These are phyloP conservation scores for Onthophagus taurus DNA, from an alignment of 1,140 invertebrate genomes.

Conservation along the genomic window DNA sequence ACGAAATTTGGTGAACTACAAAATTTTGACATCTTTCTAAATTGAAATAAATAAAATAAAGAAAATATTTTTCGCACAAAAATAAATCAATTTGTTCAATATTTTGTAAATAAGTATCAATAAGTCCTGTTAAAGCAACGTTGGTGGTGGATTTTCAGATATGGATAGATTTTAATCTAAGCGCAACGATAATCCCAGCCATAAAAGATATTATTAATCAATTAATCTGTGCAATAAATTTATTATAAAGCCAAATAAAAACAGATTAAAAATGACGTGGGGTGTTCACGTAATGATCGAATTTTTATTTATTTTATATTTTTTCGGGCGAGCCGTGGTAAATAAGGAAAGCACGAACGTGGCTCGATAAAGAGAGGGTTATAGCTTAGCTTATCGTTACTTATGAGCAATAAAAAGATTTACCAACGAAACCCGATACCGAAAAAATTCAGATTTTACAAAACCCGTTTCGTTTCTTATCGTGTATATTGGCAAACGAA, in stretches of 20 bases:
- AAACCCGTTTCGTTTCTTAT: not conserved
- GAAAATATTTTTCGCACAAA: too few relatives aligned
- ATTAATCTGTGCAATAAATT: slow-evolving; percentile 15
- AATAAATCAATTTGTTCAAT: slow-evolving; percentile 12
- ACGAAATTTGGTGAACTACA: too few relatives aligned
- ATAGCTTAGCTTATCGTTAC: slow-evolving; percentile 2
- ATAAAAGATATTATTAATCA: slow-evolving; percentile 11
- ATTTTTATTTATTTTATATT: too few relatives aligned
- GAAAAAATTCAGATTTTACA: slow-evolving; percentile 11
- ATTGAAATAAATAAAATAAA: too few relatives aligned
- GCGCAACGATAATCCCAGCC: slow-evolving; percentile 6
- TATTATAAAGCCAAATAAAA: slow-evolving; percentile 10
- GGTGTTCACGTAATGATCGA: not conserved
- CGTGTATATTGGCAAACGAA: too few relatives aligned
- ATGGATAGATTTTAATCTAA: slow-evolving; percentile 11
- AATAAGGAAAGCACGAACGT: too few relatives aligned
- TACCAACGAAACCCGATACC: not conserved
- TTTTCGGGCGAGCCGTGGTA: too few relatives aligned
- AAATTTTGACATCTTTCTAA: too few relatives aligned
- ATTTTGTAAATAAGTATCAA: slow-evolving; percentile 8
- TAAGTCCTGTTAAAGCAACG: slow-evolving; percentile 5
- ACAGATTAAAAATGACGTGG: slow-evolving; percentile 6
- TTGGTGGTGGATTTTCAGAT: not conserved
- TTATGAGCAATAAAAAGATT: slow-evolving; percentile 5
- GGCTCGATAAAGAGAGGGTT: too few relatives aligned